Percentiles rank a stretch among this genome's conserved stretches.
Evolutionary conservation across 2,797 vertebrate genomes (phyloP).

Genomic region (Darevskia nairensis): DNA sequence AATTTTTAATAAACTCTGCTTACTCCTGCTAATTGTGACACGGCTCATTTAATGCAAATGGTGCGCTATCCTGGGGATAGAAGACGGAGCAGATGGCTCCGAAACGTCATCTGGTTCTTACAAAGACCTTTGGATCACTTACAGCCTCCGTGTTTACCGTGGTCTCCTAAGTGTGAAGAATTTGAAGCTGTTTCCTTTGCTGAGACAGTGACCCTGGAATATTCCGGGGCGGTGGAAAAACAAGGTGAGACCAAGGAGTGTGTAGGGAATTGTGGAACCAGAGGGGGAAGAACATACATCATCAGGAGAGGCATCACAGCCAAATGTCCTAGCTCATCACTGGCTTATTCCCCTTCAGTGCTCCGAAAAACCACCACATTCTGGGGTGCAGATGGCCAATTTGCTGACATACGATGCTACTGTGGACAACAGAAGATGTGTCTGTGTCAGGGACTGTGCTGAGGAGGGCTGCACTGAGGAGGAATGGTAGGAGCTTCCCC

Average conservation of each 20-base stretch:
- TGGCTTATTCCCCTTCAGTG: background rate
- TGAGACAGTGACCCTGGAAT: background rate
- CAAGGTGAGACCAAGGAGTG: background rate
- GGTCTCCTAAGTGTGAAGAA: background rate
- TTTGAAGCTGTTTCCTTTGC: background rate
- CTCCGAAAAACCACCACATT: background rate
- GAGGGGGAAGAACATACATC: background rate
- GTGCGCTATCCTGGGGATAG: slow-evolving; percentile 65
- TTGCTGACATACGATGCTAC: background rate
- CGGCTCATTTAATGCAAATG: slow-evolving; percentile 60
- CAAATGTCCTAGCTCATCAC: background rate
- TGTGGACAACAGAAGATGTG: background rate
- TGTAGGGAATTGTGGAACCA: background rate
- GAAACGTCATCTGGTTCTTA: slow-evolving; percentile 59
- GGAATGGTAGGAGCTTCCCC: no score
- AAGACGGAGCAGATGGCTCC: slow-evolving; percentile 67
- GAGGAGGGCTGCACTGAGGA: no score
- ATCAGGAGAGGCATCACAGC: background rate
- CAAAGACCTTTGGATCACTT: slow-evolving; percentile 54
- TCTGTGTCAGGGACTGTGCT: no score
- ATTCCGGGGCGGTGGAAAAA: background rate
- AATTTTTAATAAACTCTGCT: slow-evolving; percentile 71
- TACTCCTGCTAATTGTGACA: slow-evolving; percentile 71
- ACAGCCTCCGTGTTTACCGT: background rate
- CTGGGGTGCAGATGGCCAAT: background rate